Conservation (phyloP, 2,888 invertebrate genomes). For the Apotomis turbidana region DNA sequence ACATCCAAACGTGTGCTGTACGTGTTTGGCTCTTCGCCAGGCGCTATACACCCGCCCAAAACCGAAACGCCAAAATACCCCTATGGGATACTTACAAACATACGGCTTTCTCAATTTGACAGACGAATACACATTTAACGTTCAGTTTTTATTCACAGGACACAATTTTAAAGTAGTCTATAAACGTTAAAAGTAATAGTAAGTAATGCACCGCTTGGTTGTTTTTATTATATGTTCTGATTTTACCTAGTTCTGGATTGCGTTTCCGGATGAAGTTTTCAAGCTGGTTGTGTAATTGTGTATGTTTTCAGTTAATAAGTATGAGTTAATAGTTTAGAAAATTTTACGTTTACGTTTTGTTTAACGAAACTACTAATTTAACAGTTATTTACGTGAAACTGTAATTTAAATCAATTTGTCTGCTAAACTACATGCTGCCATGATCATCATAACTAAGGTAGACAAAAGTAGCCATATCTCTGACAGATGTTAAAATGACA, state of each 20-base stretch:
- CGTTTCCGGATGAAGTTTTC: neutral
- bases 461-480: too few relatives aligned
- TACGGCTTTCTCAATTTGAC: neutral
- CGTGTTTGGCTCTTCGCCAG: slow-evolving; percentile 72
- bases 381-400: too few relatives aligned
- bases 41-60: slow-evolving; percentile 56
- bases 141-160: slow-evolving; percentile 73
- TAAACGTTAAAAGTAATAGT: slow-evolving; percentile 73
- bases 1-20: slow-evolving; percentile 65
- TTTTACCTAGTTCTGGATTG: slow-evolving; percentile 43
- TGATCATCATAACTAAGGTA: too few relatives aligned
- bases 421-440: too few relatives aligned
- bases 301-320: neutral
- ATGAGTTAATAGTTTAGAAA: neutral
- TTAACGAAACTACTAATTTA: too few relatives aligned
- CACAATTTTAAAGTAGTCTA: slow-evolving; percentile 76
- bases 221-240: slow-evolving; percentile 55
- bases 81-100: slow-evolving; percentile 2
- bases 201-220: slow-evolving; percentile 55
- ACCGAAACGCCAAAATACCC: neutral
- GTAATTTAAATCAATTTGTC: too few relatives aligned
- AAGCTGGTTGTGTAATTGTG: neutral
- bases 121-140: slow-evolving; percentile 55
- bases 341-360: too few relatives aligned
- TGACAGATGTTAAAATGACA: too few relatives aligned